Conservation (phyloP, 2,888 invertebrate genomes). For the Heliconius aoede region DNA sequence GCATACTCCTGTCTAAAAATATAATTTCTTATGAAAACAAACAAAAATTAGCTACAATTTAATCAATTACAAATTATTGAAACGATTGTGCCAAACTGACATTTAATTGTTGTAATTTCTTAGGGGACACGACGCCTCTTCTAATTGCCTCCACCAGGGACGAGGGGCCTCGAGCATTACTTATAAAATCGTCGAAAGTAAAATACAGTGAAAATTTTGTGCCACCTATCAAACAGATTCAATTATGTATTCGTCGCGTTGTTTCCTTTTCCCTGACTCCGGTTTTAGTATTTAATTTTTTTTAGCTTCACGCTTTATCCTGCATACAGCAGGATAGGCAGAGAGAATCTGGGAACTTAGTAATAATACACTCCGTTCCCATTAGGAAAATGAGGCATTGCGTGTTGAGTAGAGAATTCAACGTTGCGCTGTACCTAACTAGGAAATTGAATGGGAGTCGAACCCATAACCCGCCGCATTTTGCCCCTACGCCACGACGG, state of each 20-base stretch:
- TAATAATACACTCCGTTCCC: no score
- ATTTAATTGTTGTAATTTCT: conserved; percentile 22
- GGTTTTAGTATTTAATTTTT: no score
- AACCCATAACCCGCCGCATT: no score
- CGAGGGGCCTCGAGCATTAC: not conserved
- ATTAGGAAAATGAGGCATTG: no score
- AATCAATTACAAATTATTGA: conserved; percentile 5
- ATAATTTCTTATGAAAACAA: not conserved
- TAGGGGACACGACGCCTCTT: not conserved
- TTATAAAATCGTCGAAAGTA: conserved; percentile 7
- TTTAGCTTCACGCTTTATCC: no score
- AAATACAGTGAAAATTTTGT: conserved; percentile 17
- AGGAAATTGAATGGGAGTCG: no score
- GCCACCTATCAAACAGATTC: not conserved
- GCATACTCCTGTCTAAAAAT: not conserved
- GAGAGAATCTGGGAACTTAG: no score
- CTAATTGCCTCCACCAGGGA: conserved; percentile 21
- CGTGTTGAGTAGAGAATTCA: no score
- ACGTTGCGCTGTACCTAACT: no score
- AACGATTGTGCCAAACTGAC: conserved; percentile 1
- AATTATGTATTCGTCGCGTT: conserved; percentile 5
- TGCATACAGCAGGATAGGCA: no score
- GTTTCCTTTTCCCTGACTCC: not conserved
- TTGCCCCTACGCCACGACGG: no score
- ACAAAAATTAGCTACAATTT: not conserved